These are phyloP conservation scores for Portunus trituberculatus DNA, from an alignment of 1,140 invertebrate species.

Conservation along the genomic window DNA sequence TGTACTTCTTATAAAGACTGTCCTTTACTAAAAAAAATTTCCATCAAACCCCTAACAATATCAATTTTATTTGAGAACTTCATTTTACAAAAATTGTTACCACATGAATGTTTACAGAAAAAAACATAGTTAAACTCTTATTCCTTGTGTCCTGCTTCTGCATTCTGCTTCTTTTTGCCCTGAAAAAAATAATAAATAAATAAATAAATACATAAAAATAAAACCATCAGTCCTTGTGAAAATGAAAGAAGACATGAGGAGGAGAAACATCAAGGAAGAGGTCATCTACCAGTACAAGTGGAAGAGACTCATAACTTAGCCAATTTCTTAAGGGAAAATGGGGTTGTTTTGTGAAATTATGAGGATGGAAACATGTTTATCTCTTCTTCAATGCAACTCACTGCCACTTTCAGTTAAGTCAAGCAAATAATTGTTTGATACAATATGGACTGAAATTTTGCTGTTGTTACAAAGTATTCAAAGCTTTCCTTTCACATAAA, in stretches of 20 bases:
- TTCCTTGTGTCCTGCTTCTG: slow-evolving; percentile 51
- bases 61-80: not conserved
- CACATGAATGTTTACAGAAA: not conserved
- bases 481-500: not conserved
- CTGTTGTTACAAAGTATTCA: too few relatives aligned
- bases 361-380: too few relatives aligned
- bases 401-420: too few relatives aligned
- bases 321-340: too few relatives aligned
- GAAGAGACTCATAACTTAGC: not conserved
- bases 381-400: too few relatives aligned
- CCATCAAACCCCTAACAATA: not conserved
- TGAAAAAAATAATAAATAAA: slow-evolving; percentile 52
- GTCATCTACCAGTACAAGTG: not conserved
- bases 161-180: slow-evolving; percentile 65
- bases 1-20: not conserved
- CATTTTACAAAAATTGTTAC: not conserved
- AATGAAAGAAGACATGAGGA: not conserved
- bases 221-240: not conserved
- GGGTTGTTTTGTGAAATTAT: too few relatives aligned
- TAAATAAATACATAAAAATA: not conserved
- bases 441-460: too few relatives aligned
- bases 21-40: not conserved
- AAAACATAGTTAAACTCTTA: not conserved
- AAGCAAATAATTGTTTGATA: too few relatives aligned
- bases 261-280: not conserved